Evolutionary conservation across 2,113 vertebrate genomes (phyloP).

Genomic region (Noturus placidus): DNA sequence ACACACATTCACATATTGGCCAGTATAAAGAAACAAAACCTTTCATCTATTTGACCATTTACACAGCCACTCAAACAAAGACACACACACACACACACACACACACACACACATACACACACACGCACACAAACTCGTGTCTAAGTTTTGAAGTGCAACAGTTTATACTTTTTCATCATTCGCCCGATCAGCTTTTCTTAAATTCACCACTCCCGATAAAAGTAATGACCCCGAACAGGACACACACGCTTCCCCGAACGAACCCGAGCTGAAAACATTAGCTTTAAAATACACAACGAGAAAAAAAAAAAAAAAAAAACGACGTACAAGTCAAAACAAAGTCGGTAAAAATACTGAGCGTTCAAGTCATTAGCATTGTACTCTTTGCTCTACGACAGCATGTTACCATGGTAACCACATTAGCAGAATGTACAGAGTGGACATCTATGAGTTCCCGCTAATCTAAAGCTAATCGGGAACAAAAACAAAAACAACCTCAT

Average conservation of each 20-base stretch:
- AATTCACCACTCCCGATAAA: constrained; percentile 18
- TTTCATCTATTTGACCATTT: constrained; percentile 32
- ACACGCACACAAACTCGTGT: constrained; percentile 51
- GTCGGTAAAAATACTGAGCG: constrained; percentile 63
- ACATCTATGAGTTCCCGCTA: constrained; percentile 30
- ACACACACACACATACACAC: constrained; percentile 28
- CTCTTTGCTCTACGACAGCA: constrained; percentile 56
- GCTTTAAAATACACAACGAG: constrained; percentile 55
- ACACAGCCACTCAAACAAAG: constrained; percentile 52
- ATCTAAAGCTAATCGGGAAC: constrained; percentile 42
- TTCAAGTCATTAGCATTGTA: constrained; percentile 55
- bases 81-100: constrained; percentile 30
- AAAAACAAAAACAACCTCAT: neutral
- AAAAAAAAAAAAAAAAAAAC: constrained; percentile 59
- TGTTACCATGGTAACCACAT: constrained; percentile 50
- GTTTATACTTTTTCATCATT: constrained; percentile 45
- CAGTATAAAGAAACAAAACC: constrained; percentile 16
- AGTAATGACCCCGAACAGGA: neutral
- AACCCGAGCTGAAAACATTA: neutral
- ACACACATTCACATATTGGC: constrained; percentile 35
- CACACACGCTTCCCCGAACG: neutral
- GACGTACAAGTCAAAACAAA: constrained; percentile 61
- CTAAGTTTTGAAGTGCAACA: constrained; percentile 62
- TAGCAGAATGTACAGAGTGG: constrained; percentile 40
- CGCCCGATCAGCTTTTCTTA: constrained; percentile 31